phyloP scores from a whole-genome alignment of 1,140 invertebrate genomes.

The Cyphomyrmex costatus region DNA sequence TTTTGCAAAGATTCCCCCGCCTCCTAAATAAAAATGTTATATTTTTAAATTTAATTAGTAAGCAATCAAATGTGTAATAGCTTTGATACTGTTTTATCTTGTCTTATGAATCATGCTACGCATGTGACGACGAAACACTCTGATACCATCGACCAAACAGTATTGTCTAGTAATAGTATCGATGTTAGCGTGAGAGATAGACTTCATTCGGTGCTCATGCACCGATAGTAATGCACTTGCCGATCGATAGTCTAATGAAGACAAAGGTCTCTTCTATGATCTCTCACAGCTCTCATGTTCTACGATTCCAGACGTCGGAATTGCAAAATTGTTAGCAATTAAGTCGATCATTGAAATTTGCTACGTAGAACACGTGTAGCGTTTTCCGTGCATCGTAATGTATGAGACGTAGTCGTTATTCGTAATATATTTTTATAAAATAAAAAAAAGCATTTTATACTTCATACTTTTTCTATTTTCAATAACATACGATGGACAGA shows the following conservation, averaged over 20 bases:
- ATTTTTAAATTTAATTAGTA: not conserved
- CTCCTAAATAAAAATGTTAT: not conserved
- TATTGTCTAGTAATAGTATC: conserved; percentile 37
- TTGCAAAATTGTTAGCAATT: conserved; percentile 31
- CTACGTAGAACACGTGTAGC: not conserved
- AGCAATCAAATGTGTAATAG: not conserved
- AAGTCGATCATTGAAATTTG: not conserved
- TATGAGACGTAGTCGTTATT: not conserved
- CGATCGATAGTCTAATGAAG: conserved; percentile 73
- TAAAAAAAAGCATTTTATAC: not conserved
- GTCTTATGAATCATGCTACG: conserved; percentile 5
- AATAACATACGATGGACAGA: not conserved
- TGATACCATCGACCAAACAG: not conserved
- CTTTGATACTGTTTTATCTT: not conserved
- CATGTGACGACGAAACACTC: not conserved
- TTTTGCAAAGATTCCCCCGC: not conserved
- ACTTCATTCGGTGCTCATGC: conserved; percentile 55
- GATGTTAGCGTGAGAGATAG: conserved; percentile 28
- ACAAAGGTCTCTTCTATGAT: conserved; percentile 62
- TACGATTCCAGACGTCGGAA: conserved; percentile 27
- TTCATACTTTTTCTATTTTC: not conserved
- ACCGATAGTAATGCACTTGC: conserved; percentile 68
- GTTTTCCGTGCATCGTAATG: not conserved
- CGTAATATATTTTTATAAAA: not conserved
- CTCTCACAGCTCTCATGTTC: conserved; percentile 23